Evolutionary conservation across 2,888 invertebrate genomes (phyloP).

Genomic region (Prosopocoilus inquinatus): DNA sequence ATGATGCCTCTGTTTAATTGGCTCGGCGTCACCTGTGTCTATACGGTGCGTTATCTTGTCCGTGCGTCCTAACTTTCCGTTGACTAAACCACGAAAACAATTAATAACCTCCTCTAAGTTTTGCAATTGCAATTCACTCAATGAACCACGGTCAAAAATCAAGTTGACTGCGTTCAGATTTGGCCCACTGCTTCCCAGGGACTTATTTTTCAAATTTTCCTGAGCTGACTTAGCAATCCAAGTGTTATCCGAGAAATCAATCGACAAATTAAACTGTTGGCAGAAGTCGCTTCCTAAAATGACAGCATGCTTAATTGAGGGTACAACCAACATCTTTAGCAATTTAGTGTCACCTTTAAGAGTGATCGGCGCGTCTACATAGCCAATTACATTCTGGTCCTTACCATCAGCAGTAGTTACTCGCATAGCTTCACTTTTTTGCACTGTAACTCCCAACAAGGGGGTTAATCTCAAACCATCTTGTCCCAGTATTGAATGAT

Average conservation of each 20-base stretch:
- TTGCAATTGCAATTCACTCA: too few relatives aligned
- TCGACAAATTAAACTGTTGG: neutral
- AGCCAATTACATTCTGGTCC: neutral
- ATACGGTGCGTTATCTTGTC: neutral
- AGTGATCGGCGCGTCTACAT: neutral
- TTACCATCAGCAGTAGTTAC: slow-evolving; percentile 4
- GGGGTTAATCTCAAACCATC: neutral
- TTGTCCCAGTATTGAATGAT: slow-evolving; percentile 2
- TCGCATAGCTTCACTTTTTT: neutral
- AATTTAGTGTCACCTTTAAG: neutral
- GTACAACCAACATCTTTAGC: slow-evolving; percentile 1
- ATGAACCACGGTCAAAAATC: too few relatives aligned
- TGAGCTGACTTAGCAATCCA: too few relatives aligned
- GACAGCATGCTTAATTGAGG: neutral
- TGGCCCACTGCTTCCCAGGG: too few relatives aligned
- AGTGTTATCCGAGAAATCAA: neutral
- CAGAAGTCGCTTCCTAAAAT: slow-evolving; percentile 9
- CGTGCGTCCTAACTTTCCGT: neutral
- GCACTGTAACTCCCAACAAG: neutral
- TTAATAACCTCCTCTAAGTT: too few relatives aligned
- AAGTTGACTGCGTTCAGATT: too few relatives aligned
- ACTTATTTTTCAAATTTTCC: too few relatives aligned
- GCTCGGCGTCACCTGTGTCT: slow-evolving; percentile 19
- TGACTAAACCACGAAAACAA: too few relatives aligned
- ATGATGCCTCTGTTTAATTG: slow-evolving; percentile 24